Evolutionary conservation across 1,140 invertebrate genomes (phyloP), one percentile per base, ranked within the genome.

Genomic region (Solenopsis invicta): DNA sequence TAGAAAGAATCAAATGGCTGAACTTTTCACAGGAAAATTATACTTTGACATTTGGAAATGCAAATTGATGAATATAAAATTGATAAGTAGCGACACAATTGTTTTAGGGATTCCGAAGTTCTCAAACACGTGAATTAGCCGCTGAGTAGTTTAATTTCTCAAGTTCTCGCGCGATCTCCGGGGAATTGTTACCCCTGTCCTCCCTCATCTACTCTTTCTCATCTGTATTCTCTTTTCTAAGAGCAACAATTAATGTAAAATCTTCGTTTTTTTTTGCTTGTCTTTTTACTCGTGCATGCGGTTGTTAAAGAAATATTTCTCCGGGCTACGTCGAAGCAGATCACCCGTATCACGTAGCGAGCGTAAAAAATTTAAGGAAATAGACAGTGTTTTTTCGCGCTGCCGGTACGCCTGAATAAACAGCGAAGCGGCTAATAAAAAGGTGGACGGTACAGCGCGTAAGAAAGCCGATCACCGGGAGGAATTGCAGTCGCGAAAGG

Each of bases 391-490:
- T 75, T 84, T 84, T 84, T 16, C 24, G 69, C 18, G 66, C 18
- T 69, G n/a, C 18, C 24, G 24, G 8, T 75, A 29, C 41, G 69
- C 8, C 4, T 18, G 69, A 84, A 75, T 75, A 84, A 84, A 74
- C 80, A 84, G 37, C 66, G 67, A 48, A 18, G 54, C 54, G 37
- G 80, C 69, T 71, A 75, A 84, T 84, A 84, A 84, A 74, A 88
- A 71, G 56, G 50, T 85, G 74, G 62, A 82, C 72, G 59, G 21
- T 41, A 48, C 16, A 45, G 24, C 3, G 24, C 5, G 56, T 67
- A 82, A 86, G 64, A 86, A 86, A 86, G 85, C 62, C 80, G 78
- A 87, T 74, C 56, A 87, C 18, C 24, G 80, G 41, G 54, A 48
- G 29, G 29, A 80, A 86, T 69, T 81, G 77, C 67, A 86, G 66